phyloP scores from a whole-genome alignment of 1,140 invertebrate species.

The Drosophila fuyamai region DNA sequence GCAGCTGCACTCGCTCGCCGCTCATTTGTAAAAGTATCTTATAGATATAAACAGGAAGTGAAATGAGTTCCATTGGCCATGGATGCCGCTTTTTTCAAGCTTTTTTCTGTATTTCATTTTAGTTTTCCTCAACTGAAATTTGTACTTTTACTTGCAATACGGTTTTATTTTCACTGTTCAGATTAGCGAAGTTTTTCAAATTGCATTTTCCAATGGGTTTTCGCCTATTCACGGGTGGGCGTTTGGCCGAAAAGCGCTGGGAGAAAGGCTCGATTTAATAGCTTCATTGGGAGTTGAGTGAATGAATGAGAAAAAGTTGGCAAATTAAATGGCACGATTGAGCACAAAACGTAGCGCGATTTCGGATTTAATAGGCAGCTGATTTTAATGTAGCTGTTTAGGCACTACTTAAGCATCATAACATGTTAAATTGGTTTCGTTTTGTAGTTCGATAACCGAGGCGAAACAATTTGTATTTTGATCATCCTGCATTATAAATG shows the following conservation, averaged over 20 bases:
- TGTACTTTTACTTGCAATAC: conserved; percentile 59
- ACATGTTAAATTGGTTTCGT: background rate
- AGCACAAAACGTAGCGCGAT: conserved; percentile 27
- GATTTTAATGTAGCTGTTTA: conserved; percentile 2
- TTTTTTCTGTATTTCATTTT: conserved; percentile 43
- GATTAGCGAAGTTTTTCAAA: conserved; percentile 30
- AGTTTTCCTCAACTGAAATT: conserved; percentile 36
- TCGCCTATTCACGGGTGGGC: conserved; percentile 39
- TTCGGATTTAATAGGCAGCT: conserved; percentile 19
- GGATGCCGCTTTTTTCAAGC: conserved; percentile 13
- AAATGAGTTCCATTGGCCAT: conserved; percentile 40
- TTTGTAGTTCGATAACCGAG: background rate
- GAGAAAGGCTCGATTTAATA: conserved; percentile 47
- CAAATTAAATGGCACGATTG: conserved; percentile 37
- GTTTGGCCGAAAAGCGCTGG: conserved; percentile 32
- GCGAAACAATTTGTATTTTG: too few species aligned
- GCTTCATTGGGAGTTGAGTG: conserved; percentile 35
- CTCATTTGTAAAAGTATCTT: conserved; percentile 66
- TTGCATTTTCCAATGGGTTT: conserved; percentile 47
- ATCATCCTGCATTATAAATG: too few species aligned
- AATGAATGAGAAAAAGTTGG: conserved; percentile 33
- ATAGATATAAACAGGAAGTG: conserved; percentile 73
- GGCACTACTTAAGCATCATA: background rate
- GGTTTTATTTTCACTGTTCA: conserved; percentile 27
- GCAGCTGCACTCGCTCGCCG: conserved; percentile 46